Evolutionary conservation across 2,797 vertebrate genomes (phyloP).

Genomic region (Ispidina picta): DNA sequence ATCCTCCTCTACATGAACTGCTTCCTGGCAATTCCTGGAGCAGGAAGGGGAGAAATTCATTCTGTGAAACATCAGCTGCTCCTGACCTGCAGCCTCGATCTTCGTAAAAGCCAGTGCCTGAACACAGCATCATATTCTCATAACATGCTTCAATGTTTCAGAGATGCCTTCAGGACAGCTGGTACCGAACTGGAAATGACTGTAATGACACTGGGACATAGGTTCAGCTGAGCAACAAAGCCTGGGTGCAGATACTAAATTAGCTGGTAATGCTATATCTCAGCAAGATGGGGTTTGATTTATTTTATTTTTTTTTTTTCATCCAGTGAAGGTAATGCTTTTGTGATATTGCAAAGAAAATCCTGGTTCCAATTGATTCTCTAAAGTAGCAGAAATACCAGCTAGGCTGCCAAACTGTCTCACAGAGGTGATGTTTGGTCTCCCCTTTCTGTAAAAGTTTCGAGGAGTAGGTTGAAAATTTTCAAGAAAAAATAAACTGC

Average conservation of each 20-base stretch:
- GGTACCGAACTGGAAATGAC: background rate
- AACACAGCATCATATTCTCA: background rate
- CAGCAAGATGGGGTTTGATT: background rate
- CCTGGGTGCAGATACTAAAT: background rate
- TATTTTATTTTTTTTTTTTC: background rate
- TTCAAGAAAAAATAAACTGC: background rate
- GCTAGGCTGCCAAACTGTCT: background rate
- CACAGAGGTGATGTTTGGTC: background rate
- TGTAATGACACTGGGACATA: background rate
- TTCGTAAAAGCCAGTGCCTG: background rate
- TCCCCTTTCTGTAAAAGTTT: background rate
- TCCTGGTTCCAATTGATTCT: background rate
- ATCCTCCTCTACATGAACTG: background rate
- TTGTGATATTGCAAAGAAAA: background rate
- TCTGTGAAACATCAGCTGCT: rapidly evolving
- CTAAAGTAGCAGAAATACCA: background rate
- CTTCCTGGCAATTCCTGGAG: background rate
- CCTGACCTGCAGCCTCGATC: background rate
- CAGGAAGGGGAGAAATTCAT: background rate
- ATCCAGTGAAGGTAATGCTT: background rate
- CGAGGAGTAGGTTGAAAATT: background rate
- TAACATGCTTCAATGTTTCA: background rate
- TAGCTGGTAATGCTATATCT: background rate
- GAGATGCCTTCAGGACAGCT: background rate
- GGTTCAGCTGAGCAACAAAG: background rate